Evolutionary conservation across 2,113 vertebrate species (phyloP).

Genomic region (human): GRCh38 chr14:96404501-96405000

Average conservation of each 20-base stretch:
- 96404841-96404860: slow-evolving; percentile 93
- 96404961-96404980: neutral
- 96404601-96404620: neutral
- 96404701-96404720: neutral
- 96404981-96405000: neutral
- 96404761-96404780: slow-evolving; percentile 84
- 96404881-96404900: neutral
- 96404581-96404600: neutral
- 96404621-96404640: neutral
- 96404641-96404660: neutral
- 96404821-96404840: slow-evolving; percentile 85
- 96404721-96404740: neutral
- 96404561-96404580: slow-evolving; percentile 21
- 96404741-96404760: slow-evolving; percentile 70
- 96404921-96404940: neutral
- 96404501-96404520: neutral
- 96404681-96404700: neutral
- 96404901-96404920: neutral
- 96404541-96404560: neutral
- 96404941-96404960: neutral
- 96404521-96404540: neutral
- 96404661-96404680: neutral
- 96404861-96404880: slow-evolving; percentile 85
- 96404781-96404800: slow-evolving; percentile 89
- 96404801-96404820: slow-evolving; percentile 92